Evolutionary conservation across 1,140 invertebrate genomes (phyloP), one percentile per base, ranked within the genome.

Genomic region (Mizuhopecten yessoensis): DNA sequence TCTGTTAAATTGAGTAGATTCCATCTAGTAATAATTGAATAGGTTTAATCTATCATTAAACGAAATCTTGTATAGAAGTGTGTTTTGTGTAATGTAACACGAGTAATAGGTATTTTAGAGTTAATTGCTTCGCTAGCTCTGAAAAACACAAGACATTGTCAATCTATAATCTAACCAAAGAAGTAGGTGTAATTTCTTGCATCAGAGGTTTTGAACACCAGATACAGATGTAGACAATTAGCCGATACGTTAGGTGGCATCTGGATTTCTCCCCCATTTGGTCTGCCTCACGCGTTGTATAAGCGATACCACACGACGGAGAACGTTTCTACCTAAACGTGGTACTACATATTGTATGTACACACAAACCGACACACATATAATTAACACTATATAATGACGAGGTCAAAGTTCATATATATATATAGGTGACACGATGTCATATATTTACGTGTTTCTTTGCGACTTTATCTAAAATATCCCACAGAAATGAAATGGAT

Each of bases 71-170:
- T 75, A 75, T 29, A 75, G 23, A 29, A 5, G 23, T 75, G 23
- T 29, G 29, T 23, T 75, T 75, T 75, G 57, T 75, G 57, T 75
- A 75, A 75, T 75, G 57, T 75, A 75, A 75, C 57, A 75, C n/a
- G 57, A 75, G 1, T 29, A 75, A 75, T 75, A 11, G 57, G 20
- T n/a, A 75, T 75, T 75, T 75, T 29, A 75, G 57, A 75, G 57
- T 75, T 75, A 29, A 75, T 75, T 75, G 57, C 57, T 75, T 75
- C 57, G 29, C 23, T 75, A 75, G 57, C 29, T 75, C 57, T 29
- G 57, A 75, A 75, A 75, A 75, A 75, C 57, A 75, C 57, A 75
- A 75, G 57, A 75, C 57, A 75, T 75, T 75, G 57, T 75, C 57
- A 75, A 75, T 75, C 57, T 75, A 75, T 75, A 75, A 75, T 75